Evolutionary conservation across 2,888 invertebrate species (phyloP).

Genomic region (Scaptomyza tumidula): DNA sequence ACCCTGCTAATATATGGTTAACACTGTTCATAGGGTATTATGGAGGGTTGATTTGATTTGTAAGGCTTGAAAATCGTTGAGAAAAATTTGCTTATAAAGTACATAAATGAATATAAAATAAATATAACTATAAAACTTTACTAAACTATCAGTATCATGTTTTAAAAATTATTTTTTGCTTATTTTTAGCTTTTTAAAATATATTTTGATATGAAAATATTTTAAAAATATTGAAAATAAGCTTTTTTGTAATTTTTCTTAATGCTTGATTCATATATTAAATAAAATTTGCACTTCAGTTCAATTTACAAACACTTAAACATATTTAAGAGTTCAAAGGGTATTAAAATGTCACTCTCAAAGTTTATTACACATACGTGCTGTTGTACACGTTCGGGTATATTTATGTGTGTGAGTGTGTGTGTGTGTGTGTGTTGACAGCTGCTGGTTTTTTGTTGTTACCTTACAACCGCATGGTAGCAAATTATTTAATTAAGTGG

Average conservation of each 20-base stretch:
- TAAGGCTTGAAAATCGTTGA: background rate
- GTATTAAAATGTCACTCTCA: background rate
- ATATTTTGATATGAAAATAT: too few relatives aligned
- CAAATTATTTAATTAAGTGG: constrained; percentile 79
- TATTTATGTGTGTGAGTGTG: constrained; percentile 22
- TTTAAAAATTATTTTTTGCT: too few relatives aligned
- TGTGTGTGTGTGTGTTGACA: constrained; percentile 31
- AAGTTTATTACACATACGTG: constrained; percentile 2
- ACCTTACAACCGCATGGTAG: constrained; percentile 65
- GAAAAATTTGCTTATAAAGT: too few relatives aligned
- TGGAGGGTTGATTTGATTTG: background rate
- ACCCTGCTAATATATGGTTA: background rate
- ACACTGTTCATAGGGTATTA: background rate
- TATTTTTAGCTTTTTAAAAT: too few relatives aligned
- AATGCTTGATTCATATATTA: too few relatives aligned
- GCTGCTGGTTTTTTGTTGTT: constrained; percentile 50
- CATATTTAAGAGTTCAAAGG: background rate
- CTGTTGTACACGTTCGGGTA: background rate
- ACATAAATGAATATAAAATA: too few relatives aligned
- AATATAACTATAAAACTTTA: too few relatives aligned
- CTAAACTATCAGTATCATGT: too few relatives aligned
- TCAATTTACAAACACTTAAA: too few relatives aligned
- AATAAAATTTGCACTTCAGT: too few relatives aligned
- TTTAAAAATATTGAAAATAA: too few relatives aligned
- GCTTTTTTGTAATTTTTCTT: too few relatives aligned